Conservation (phyloP, 1,140 invertebrate genomes). For the Bombus sylvicola region DNA sequence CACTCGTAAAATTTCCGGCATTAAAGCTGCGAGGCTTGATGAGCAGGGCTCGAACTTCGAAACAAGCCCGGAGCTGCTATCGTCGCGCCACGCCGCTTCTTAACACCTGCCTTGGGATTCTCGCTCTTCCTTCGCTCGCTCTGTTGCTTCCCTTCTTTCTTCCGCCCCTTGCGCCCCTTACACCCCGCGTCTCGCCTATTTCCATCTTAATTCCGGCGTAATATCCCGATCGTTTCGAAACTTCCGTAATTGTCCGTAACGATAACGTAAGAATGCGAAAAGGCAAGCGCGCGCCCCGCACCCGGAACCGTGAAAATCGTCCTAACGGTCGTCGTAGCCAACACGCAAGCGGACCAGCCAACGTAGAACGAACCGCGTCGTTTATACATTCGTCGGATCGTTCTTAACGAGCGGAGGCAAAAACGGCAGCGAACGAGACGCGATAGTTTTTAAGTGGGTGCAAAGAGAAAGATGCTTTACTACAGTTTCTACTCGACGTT, state of each 20-base stretch:
- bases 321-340: background rate
- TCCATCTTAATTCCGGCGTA: conserved; percentile 22
- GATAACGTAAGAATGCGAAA: background rate
- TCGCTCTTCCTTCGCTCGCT: background rate
- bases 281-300: too few relatives aligned
- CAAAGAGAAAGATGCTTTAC: background rate
- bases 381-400: background rate
- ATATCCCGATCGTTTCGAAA: conserved; percentile 48
- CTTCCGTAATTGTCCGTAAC: conserved; percentile 45
- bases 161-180: too few relatives aligned
- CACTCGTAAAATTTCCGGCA: conserved; percentile 72
- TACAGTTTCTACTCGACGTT: conserved; percentile 12
- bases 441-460: conserved; percentile 17
- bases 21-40: conserved; percentile 64
- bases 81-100: conserved; percentile 6
- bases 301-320: background rate
- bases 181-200: background rate
- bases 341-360: background rate
- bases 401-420: background rate
- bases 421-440: background rate
- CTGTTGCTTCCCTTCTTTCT: background rate
- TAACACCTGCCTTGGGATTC: conserved; percentile 50
- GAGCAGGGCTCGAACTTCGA: conserved; percentile 58
- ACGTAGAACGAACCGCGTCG: conserved; percentile 1
- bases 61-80: conserved; percentile 55